phyloP scores from a whole-genome alignment of 2,888 invertebrate species.

The Taphrorychus bicolor region DNA sequence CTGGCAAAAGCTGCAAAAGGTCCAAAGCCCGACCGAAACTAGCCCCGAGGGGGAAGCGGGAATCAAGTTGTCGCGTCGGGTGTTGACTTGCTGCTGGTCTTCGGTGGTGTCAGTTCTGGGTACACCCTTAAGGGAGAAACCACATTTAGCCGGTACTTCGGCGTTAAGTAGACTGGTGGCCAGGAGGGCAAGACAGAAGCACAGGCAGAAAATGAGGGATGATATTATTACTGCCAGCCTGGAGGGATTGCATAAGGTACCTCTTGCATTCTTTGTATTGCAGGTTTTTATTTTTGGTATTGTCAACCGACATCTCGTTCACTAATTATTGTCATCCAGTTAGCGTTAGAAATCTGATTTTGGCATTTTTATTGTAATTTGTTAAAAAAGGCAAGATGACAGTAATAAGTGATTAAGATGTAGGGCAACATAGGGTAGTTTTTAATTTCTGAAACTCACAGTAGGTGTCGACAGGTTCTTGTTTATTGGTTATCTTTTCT shows the following conservation, averaged over 20 bases:
- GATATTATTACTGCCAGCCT: conserved; percentile 84
- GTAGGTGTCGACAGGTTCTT: too few species aligned
- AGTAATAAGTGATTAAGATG: too few species aligned
- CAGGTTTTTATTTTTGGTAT: background rate
- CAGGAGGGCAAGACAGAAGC: conserved; percentile 62
- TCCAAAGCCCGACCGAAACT: conserved; percentile 69
- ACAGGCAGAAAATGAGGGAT: conserved; percentile 71
- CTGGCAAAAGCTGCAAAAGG: conserved; percentile 84
- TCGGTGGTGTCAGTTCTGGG: conserved; percentile 89
- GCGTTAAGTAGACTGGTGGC: conserved; percentile 67
- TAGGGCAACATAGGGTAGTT: too few species aligned
- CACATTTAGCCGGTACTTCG: conserved; percentile 51
- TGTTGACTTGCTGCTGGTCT: conserved; percentile 91
- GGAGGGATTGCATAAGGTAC: conserved; percentile 86
- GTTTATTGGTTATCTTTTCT: too few species aligned
- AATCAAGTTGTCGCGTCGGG: conserved; percentile 75
- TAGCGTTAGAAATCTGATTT: too few species aligned
- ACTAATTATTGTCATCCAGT: too few species aligned
- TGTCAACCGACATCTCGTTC: too few species aligned
- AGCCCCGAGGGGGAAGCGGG: conserved; percentile 81
- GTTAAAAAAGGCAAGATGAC: too few species aligned
- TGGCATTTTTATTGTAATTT: too few species aligned
- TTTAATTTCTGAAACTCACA: too few species aligned
- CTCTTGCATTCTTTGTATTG: background rate
- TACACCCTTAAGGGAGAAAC: conserved; percentile 66